Evolutionary conservation across 2,113 vertebrate species (phyloP).

Genomic region (Mormyrus lacerda): DNA sequence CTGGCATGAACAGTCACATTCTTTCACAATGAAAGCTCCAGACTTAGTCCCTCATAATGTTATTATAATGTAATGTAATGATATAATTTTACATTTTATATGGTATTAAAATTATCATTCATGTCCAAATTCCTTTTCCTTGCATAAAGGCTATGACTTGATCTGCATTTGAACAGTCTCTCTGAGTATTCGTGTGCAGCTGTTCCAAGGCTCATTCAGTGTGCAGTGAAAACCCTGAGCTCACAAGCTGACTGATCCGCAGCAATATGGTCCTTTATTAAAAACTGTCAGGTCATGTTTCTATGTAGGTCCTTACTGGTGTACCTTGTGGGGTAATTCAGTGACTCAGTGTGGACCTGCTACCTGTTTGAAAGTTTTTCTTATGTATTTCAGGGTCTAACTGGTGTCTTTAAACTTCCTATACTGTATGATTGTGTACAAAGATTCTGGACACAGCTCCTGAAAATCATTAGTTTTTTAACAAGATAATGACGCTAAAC

Average conservation of each 20-base stretch:
- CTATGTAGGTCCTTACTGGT: neutral
- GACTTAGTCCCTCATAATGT: neutral
- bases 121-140: neutral
- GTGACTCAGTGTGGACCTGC: neutral
- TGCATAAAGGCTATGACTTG: neutral
- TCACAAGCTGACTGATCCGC: neutral
- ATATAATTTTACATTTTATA: neutral
- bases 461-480: neutral
- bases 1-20: neutral
- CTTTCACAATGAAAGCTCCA: neutral
- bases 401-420: neutral
- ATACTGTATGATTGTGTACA: neutral
- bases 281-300: neutral
- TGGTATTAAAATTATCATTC: neutral
- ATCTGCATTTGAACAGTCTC: neutral
- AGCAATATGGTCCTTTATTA: neutral
- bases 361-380: neutral
- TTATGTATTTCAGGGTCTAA: neutral
- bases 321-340: neutral
- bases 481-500: neutral
- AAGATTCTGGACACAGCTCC: neutral
- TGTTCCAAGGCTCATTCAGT: neutral
- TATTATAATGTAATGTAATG: neutral
- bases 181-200: neutral
- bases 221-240: neutral